A percentile compares a stretch with the other conserved stretches of the same genome.
phyloP scores from a whole-genome alignment of 2,113 vertebrate species.

The Poicephalus gulielmi region DNA sequence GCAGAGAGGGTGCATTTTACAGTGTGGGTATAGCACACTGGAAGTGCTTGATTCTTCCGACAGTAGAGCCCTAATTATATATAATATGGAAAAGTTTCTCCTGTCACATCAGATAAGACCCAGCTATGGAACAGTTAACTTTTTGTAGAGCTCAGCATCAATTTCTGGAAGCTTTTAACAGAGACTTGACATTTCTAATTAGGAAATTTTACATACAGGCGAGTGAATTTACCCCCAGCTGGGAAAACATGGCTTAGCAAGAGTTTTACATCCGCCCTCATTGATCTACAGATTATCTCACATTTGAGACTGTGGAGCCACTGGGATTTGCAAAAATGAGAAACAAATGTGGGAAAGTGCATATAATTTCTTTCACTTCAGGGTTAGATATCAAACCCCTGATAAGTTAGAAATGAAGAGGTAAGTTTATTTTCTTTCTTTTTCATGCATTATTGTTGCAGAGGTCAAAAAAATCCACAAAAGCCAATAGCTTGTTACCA shows the following conservation, averaged over 20 bases:
- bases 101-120: neutral
- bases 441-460: neutral
- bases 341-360: slow-evolving; percentile 86
- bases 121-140: slow-evolving; percentile 66
- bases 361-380: slow-evolving; percentile 73
- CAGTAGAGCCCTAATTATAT: neutral
- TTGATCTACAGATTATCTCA: slow-evolving; percentile 94
- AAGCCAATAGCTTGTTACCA: slow-evolving; percentile 4
- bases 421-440: slow-evolving; percentile 49
- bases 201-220: slow-evolving; percentile 84
- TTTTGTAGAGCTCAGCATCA: slow-evolving; percentile 44
- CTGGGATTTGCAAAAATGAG: slow-evolving; percentile 73
- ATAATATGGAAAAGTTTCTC: neutral
- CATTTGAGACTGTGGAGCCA: slow-evolving; percentile 81
- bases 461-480: slow-evolving; percentile 16
- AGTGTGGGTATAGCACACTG: neutral
- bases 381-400: slow-evolving; percentile 71
- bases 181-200: slow-evolving; percentile 82
- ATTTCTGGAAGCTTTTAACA: slow-evolving; percentile 72
- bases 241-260: slow-evolving; percentile 89
- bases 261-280: slow-evolving; percentile 91
- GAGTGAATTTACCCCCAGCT: slow-evolving; percentile 90
- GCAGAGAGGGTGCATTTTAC: neutral
- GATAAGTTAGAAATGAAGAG: slow-evolving; percentile 57
- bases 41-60: neutral